Evolutionary conservation across 2,888 invertebrate genomes (phyloP), one percentile per base, ranked within the genome.

Genomic region (Octodonta nipae): DNA sequence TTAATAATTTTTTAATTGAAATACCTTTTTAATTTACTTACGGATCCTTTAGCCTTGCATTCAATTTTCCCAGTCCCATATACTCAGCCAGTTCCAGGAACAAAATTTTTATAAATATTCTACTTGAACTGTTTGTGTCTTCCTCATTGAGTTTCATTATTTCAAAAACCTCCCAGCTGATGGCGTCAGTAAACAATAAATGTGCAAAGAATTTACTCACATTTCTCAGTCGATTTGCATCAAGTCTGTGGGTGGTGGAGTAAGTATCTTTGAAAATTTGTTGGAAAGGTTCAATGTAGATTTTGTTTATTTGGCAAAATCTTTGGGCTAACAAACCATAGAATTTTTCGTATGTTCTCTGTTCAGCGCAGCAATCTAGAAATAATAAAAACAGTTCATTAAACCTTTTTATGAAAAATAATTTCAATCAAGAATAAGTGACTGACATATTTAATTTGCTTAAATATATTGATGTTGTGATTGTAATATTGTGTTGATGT

Each of bases 181-280:
- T 93, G 0, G 96, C 91, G 60, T 98, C 96, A 0, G 96, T 93
- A 51, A 86, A 86, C 1, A 99, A 65, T 2, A 98, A 68, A 67
- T 98, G 96, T 0, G 91, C 89, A 62, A 95, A 95, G 55, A 98
- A 89, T 57, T 93, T 93, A 54, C 92, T 88, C 0, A 96, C 89
- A 61, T 98, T 98, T 16, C 96, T 68, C 33, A 98, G 63, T 43
- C 96, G 83, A 58, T 93, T 93, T 8, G 92, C 91, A 52, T 96
- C 96, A 41, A 99, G 66, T 31, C 96, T 74, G 58, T 98, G 96
- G 10, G 88, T 83, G 1, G 95, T 95, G 24, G 83, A 75, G 54
- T 95, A 99, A 0, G 95, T 91, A 54, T 93, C 92, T 53, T 76
- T 77, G 54, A 96, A 96, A 37, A 98, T 92, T 45, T 86, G 79